Percentiles rank a stretch among this genome's conserved stretches.
Evolutionary conservation across 2,113 vertebrate genomes (phyloP).

Genomic region (Etheostoma spectabile): DNA sequence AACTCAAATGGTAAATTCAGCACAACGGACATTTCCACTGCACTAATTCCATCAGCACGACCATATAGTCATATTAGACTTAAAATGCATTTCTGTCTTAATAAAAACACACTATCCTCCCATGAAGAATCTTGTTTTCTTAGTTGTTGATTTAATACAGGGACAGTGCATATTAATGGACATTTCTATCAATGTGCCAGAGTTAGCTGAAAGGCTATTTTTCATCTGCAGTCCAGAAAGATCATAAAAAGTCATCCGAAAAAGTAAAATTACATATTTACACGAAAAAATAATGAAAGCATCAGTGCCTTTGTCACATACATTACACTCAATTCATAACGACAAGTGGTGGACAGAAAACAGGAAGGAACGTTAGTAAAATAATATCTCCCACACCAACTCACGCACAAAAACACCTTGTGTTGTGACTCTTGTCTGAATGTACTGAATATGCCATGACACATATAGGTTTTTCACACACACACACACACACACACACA

Average conservation of each 20-base stretch:
- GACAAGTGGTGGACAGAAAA: not conserved
- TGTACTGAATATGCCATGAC: constrained; percentile 35
- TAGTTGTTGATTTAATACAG: no score
- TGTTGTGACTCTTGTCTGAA: constrained; percentile 41
- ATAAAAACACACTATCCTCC: not conserved
- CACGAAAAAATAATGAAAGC: not conserved
- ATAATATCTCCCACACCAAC: not conserved
- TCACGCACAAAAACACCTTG: constrained; percentile 18
- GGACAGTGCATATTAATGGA: no score
- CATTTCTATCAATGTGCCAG: no score
- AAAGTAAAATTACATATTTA: no score
- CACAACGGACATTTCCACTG: not conserved
- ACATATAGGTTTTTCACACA: constrained; percentile 17
- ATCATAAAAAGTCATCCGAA: no score
- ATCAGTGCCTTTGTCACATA: no score
- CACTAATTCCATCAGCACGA: not conserved
- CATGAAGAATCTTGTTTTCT: not conserved
- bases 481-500: not conserved
- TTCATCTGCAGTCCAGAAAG: no score
- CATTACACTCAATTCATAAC: no score
- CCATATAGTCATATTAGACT: not conserved
- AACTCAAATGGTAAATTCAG: not conserved
- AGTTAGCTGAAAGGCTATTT: no score
- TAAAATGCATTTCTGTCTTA: no score
- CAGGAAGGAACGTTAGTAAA: no score